Base-by-base conservation (phyloP, 2,113 vertebrate genomes). In the Peromyscus polionotus region DNA sequence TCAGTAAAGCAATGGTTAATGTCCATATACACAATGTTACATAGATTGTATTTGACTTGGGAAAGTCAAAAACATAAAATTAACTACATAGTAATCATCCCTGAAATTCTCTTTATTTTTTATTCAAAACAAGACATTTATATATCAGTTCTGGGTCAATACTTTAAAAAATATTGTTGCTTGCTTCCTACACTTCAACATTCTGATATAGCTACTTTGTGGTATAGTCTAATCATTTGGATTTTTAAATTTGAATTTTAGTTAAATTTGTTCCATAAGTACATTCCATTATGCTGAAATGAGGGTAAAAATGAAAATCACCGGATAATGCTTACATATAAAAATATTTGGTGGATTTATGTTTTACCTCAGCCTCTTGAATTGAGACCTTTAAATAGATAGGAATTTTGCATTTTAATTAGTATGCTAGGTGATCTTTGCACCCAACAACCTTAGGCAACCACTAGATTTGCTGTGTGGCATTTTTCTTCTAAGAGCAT, bases 201-300 rank as follows among this genome's bases (percentile, higher is more conserved):
- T 90, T 94, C 59, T 95, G 17, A 51, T 36, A 48, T 92, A 92
- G 7, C 48, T 42, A 11, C 22, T 81, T 76, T 90, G 31, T 20
- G 36, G 0, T 88, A 19, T 1, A 33, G 4, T 31, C 13, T 86
- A 33, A 33, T 36, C 17, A 12, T 54, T 68, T 14, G 36, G 67
- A 63, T 48, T 92, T 91, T 96, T 80, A 92, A 11, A 86, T 73
- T 63, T 84, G n/a, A 48, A 76, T 39, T 86, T 31, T 63, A 63
- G 42, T 63, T 63, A 84, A 26, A 91, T 42, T 63, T 61, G 22
- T 51, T 31, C 63, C 22, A 65, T 63, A 72, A 72, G 51, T 57
- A 17, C 36, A 88, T 57, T 61, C 3, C 6, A 65, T 93, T 19
- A 86, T 86, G 9, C 73, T 28, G 28, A 59, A 61, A 76, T 86